Conservation (phyloP, 2,797 vertebrate species). For the Pseudochirops corinnae region DNA sequence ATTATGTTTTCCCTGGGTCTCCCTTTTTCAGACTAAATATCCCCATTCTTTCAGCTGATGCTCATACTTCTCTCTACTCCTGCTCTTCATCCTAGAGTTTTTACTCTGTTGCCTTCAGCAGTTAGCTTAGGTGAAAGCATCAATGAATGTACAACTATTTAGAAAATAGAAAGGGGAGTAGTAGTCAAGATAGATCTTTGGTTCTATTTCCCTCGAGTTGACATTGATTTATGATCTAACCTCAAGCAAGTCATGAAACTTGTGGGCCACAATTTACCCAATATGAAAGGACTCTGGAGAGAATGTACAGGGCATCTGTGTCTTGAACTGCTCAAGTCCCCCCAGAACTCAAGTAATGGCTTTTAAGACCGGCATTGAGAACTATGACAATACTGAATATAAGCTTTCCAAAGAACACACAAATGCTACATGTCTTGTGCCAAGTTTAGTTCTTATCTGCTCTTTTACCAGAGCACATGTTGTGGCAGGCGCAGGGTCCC, state of each 20-base stretch:
- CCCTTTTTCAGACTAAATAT: not conserved
- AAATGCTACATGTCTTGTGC: not conserved
- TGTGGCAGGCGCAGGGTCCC: not conserved
- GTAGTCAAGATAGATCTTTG: constrained; percentile 44
- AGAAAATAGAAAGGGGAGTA: constrained; percentile 48
- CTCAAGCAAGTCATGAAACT: constrained; percentile 27
- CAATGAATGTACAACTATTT: constrained; percentile 17
- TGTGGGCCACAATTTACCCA: constrained; percentile 4
- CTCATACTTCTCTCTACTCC: not conserved
- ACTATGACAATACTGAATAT: not conserved
- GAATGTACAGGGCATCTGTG: constrained; percentile 40
- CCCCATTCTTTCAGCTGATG: not conserved
- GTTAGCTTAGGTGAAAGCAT: constrained; percentile 27
- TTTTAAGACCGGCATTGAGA: constrained; percentile 2
- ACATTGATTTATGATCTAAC: constrained; percentile 70
- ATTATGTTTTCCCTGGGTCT: not conserved
- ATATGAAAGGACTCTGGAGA: constrained; percentile 40
- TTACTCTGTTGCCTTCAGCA: constrained; percentile 13
- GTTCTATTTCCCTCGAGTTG: constrained; percentile 52
- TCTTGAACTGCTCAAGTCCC: constrained; percentile 45
- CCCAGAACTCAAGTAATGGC: constrained; percentile 8
- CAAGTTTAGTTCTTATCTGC: constrained; percentile 18
- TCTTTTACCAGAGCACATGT: not conserved
- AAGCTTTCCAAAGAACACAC: constrained; percentile 14
- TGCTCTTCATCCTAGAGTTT: not conserved